Conservation (phyloP, 1,140 invertebrate genomes). For the Melanaphis sacchari region DNA sequence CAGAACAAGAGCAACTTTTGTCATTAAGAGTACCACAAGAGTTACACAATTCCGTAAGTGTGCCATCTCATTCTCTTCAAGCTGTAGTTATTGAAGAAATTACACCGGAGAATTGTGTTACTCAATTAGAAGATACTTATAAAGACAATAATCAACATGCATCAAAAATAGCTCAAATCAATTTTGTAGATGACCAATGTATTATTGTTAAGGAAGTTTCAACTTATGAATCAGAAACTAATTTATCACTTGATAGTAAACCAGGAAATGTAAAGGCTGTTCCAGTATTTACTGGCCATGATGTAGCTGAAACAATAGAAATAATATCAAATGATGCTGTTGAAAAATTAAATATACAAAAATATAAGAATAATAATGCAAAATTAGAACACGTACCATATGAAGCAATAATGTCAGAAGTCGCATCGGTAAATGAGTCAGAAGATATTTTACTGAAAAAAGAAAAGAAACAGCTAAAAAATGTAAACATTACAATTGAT, state of each 20-base stretch:
- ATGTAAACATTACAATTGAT: background rate
- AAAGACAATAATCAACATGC: constrained; percentile 64
- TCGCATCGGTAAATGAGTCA: background rate
- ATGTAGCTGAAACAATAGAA: constrained; percentile 62
- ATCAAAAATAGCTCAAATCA: constrained; percentile 62
- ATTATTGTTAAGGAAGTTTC: constrained; percentile 65
- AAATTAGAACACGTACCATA: constrained; percentile 28
- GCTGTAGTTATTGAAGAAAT: constrained; percentile 71
- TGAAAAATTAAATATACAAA: constrained; percentile 59
- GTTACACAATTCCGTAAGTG: constrained; percentile 66
- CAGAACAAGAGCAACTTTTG: constrained; percentile 69
- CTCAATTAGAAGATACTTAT: constrained; percentile 65
- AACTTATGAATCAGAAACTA: constrained; percentile 65
- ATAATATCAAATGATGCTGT: constrained; percentile 59
- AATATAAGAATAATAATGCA: constrained; percentile 26
- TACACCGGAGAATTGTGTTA: constrained; percentile 66
- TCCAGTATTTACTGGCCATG: constrained; percentile 62
- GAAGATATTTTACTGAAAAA: background rate
- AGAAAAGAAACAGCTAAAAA: constrained; percentile 13
- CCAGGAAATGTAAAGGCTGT: constrained; percentile 62
- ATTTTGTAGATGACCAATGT: constrained; percentile 65
- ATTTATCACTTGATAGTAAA: constrained; percentile 51
- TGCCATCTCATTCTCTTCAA: constrained; percentile 66
- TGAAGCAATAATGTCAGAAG: background rate
- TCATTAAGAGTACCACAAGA: constrained; percentile 67